Base-by-base conservation (phyloP, 2,888 invertebrate genomes). In the Metopia argyrocephala region DNA sequence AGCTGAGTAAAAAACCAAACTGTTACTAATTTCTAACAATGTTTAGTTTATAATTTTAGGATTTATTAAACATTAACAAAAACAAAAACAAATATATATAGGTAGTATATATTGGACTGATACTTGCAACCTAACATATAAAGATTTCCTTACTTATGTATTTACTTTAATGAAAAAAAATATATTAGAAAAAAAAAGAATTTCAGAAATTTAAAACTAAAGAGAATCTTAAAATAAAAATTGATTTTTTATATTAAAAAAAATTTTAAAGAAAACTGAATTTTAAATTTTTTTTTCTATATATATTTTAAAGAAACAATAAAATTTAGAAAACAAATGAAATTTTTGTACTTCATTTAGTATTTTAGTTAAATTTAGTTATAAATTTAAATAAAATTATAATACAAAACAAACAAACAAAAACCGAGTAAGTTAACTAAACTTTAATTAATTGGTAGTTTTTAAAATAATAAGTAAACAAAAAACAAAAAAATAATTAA, bases 111-210 rank as follows among this genome's bases (percentile, higher is more conserved):
- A 70, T 81, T 54, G 66, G 81, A 81, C 81, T 81, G 81, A 81
- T 59, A 81, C 61, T 74, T 81, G 81, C 81, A 81, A 81, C 81
- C 62, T 75, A 81, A 78, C 81, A 81, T 81, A 81, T 75, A 76
- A 56, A 46, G 64, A n/a, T n/a, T n/a, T n/a, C n/a, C n/a, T 68
- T 66, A 65, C 69, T 62, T 64, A 69, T 28, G n/a, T 45, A 61
- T 57, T 56, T 66, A 70, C 15, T 38, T 12, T 12, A 38, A 2
- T 3, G 18, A 56, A 56, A 64, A 46, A n/a, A 28, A 65, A 59
- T 56, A 52, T 31, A 12, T 21, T n/a, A 56, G 64, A 52, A 20
- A 27, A 18, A 73, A 48, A 5, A 31, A 66, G 48, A 27, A 45
- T 5, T 25, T 45, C 61, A n/a, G n/a, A n/a, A 69, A 69, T 28